Conservation (phyloP, 2,113 vertebrate genomes). For the Tricholaema leucomelas region DNA sequence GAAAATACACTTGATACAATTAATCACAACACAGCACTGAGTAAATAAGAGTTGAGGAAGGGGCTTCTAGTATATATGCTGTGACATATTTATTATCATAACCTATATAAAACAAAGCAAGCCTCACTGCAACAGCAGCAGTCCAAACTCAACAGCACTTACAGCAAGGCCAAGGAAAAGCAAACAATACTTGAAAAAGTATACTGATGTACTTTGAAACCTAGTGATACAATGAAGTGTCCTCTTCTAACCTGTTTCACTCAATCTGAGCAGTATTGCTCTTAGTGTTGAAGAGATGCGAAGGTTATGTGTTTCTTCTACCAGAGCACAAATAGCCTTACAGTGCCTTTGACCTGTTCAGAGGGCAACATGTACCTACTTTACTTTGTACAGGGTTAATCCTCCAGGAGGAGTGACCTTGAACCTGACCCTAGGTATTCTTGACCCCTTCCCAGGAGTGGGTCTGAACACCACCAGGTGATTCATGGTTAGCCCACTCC, state of each 20-base stretch:
- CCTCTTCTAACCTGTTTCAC: background rate
- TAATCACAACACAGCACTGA: background rate
- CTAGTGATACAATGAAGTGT: background rate
- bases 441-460: too few relatives aligned
- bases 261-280: background rate
- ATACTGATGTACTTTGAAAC: too few relatives aligned
- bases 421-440: too few relatives aligned
- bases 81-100: background rate
- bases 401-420: too few relatives aligned
- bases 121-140: background rate
- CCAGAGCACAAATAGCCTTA: background rate
- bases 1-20: background rate
- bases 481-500: too few relatives aligned
- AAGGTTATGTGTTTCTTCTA: background rate
- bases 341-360: background rate
- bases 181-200: background rate
- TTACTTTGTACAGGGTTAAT: too few relatives aligned
- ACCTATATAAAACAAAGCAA: background rate
- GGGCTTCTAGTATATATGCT: background rate
- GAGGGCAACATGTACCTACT: background rate
- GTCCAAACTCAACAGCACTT: background rate
- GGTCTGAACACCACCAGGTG: too few relatives aligned
- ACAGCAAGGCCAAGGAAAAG: background rate
- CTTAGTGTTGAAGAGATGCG: background rate
- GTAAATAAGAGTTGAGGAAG: background rate